Conservation (phyloP, 2,797 vertebrate genomes). For the Anomalospiza imberbis region DNA sequence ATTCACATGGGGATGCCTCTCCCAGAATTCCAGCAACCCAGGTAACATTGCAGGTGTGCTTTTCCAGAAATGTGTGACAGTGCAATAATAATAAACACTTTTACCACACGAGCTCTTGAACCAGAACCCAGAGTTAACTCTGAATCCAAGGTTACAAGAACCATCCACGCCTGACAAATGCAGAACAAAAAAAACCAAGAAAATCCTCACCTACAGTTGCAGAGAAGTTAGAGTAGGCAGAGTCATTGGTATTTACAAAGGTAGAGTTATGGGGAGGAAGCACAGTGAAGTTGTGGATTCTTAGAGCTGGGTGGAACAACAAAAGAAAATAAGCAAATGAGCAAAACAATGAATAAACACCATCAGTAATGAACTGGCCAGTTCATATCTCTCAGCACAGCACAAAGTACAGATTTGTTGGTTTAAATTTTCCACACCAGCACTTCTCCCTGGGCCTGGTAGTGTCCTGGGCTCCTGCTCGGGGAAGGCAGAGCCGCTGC, state of each 20-base stretch:
- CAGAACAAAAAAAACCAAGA: neutral
- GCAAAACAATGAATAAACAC: slow-evolving; percentile 74
- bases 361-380: neutral
- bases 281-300: slow-evolving; percentile 97
- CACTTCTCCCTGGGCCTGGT: neutral
- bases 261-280: slow-evolving; percentile 92
- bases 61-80: fast-evolving
- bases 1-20: neutral
- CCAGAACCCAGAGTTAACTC: neutral
- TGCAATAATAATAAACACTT: fast-evolving
- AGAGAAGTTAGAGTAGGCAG: slow-evolving; percentile 98
- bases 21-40: neutral
- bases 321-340: slow-evolving; percentile 72
- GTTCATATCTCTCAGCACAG: slow-evolving; percentile 68
- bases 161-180: neutral
- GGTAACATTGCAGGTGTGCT: neutral
- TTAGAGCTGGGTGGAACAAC: slow-evolving; percentile 86
- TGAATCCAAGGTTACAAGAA: neutral
- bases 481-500: neutral
- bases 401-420: neutral
- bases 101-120: neutral
- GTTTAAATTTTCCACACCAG: neutral
- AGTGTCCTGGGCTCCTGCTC: neutral
- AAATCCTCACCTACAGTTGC: slow-evolving; percentile 95
- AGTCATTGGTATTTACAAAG: slow-evolving; percentile 97